Evolutionary conservation across 1,140 invertebrate genomes (phyloP).

Genomic region (Thaumetopoea pityocampa): DNA sequence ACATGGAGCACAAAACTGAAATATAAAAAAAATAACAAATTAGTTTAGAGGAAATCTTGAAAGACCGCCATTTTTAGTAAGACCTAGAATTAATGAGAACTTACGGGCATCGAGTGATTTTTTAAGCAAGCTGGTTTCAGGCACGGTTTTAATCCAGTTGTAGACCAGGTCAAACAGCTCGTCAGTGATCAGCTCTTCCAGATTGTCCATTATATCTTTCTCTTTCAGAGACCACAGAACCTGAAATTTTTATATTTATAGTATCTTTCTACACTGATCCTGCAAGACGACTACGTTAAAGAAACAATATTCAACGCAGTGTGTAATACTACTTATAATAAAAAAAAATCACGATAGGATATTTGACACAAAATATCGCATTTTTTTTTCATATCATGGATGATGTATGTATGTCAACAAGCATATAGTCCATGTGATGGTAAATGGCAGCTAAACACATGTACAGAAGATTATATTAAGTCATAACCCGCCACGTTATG

Average conservation of each 20-base stretch:
- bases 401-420: too few relatives aligned
- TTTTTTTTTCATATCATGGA: too few relatives aligned
- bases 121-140: slow-evolving; percentile 83
- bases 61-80: neutral
- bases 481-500: too few relatives aligned
- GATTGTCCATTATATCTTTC: slow-evolving; percentile 77
- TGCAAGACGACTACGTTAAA: too few relatives aligned
- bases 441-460: too few relatives aligned
- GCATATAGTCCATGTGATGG: too few relatives aligned
- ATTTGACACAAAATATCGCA: too few relatives aligned
- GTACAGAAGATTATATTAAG: too few relatives aligned
- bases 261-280: too few relatives aligned
- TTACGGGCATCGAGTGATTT: slow-evolving; percentile 81
- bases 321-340: too few relatives aligned
- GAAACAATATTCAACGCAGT: neutral
- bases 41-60: neutral
- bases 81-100: slow-evolving; percentile 9
- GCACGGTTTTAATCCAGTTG: slow-evolving; percentile 83
- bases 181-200: slow-evolving; percentile 80
- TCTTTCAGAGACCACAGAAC: slow-evolving; percentile 88
- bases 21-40: slow-evolving; percentile 37
- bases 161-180: slow-evolving; percentile 85
- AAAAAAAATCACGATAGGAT: too few relatives aligned
- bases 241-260: slow-evolving; percentile 61
- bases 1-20: slow-evolving; percentile 88